These are phyloP conservation scores for Scyliorhinus canicula DNA, from an alignment of 2,797 vertebrate genomes.

Conservation along the genomic window DNA sequence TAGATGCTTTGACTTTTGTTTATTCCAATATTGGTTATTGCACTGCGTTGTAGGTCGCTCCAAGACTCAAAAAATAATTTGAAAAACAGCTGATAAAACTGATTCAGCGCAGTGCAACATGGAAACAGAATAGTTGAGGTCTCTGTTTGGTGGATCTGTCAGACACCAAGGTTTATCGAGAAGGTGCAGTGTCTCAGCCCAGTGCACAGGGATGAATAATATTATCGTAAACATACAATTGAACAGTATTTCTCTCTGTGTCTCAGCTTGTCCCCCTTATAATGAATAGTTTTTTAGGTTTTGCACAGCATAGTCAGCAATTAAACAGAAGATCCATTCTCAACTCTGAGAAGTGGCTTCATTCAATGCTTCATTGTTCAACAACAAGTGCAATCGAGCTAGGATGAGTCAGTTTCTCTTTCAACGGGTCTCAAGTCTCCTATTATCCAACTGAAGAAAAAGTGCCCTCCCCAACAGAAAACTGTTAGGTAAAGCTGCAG, in stretches of 20 bases:
- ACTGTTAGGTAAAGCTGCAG: background rate
- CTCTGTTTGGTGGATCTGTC: background rate
- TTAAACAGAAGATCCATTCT: slow-evolving; percentile 22
- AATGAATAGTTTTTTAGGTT: background rate
- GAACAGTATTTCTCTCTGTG: background rate
- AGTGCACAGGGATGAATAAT: background rate
- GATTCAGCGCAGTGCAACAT: background rate
- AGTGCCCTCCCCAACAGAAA: background rate
- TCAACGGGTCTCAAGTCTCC: background rate
- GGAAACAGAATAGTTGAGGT: background rate
- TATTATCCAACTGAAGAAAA: background rate
- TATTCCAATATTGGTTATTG: background rate
- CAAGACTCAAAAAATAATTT: background rate
- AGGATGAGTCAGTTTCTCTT: background rate
- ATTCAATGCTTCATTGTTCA: background rate
- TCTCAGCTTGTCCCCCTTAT: background rate
- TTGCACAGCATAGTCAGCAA: background rate
- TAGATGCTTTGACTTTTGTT: background rate
- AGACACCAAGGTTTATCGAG: background rate
- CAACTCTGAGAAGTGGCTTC: background rate
- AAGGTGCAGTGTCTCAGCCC: background rate
- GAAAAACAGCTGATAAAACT: background rate
- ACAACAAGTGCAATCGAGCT: background rate
- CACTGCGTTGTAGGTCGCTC: background rate
- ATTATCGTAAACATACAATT: background rate